Base-by-base conservation (phyloP, 1,140 invertebrate species). In the Euschistus heros region DNA sequence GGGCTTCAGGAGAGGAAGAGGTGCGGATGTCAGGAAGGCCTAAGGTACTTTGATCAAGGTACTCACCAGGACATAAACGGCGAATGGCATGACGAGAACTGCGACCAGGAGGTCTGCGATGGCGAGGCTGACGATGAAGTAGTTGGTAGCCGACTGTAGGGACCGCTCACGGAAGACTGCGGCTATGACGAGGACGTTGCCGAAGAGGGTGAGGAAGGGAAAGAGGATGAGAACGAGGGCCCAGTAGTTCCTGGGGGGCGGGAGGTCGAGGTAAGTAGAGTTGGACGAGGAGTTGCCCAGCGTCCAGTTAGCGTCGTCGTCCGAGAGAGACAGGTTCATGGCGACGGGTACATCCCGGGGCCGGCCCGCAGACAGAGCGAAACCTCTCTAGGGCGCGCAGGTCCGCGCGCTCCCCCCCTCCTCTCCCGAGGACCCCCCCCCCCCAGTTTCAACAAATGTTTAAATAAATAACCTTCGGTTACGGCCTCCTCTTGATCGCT, bases 41-140 rank as follows among this genome's bases (percentile, higher is more conserved):
- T 37, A 37, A 37, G 6, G 33, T 37, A 37, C 33, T 37, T 37
- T n/a, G 3, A 10, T 37, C 33, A 37, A 22, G 57, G 27, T 46
- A 61, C 47, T 65, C 47, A 65, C 64, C 64, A 65, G 83, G 76
- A 96, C 88, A 80, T 97, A 98, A 71, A 97, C 93, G 65, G 92
- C 95, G 75, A 97, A 96, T 15, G 96, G 95, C 96, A 99, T 99
- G 66, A 98, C 96, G 55, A 96, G 84, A 6, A 94, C 86, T 27
- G 94, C 95, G 2, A 99, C 95, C 66, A 98, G 81, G 22, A 98
- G 83, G 79, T 98, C 96, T 15, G 96, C 96, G 13, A 98, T 84
- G n/a, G 95, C 96, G 69, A 98, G 79, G 67, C 92, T 96, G 69
- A 97, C 93, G 74, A 98, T 98, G 79, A 98, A 97, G 78, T 97